Conservation (phyloP, 2,888 invertebrate genomes). For the Mechanitis mazaeus region DNA sequence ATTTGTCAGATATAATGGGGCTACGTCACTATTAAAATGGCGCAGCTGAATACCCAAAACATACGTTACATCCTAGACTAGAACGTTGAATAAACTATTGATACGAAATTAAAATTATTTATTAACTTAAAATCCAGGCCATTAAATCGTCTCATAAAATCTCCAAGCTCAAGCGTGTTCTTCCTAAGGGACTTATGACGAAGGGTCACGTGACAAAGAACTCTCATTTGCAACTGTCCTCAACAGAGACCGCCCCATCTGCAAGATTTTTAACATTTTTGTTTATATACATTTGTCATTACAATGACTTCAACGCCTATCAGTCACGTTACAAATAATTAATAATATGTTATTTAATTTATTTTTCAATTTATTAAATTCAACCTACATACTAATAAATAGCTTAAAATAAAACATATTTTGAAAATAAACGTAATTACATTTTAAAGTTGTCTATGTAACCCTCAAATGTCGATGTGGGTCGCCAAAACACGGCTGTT, state of each 20-base stretch:
- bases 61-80: background rate
- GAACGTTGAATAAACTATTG: too few species aligned
- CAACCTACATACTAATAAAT: background rate
- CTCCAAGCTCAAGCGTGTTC: constrained; percentile 7
- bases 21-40: background rate
- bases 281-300: constrained; percentile 11
- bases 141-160: constrained; percentile 2
- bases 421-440: background rate
- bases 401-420: background rate
- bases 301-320: constrained; percentile 4
- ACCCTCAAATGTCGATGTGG: constrained; percentile 51
- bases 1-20: background rate
- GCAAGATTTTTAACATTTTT: constrained; percentile 14
- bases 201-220: constrained; percentile 50
- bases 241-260: constrained; percentile 38
- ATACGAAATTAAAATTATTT: too few species aligned
- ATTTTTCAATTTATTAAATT: background rate
- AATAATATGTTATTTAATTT: too few species aligned
- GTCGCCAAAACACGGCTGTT: constrained; percentile 59
- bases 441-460: constrained; percentile 31
- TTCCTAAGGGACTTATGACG: constrained; percentile 20
- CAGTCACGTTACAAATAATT: too few species aligned
- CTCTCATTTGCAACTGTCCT: constrained; percentile 53
- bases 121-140: too few species aligned
- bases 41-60: background rate